Base-by-base conservation (phyloP, 1,140 invertebrate genomes). In the Heterodera schachtii region DNA sequence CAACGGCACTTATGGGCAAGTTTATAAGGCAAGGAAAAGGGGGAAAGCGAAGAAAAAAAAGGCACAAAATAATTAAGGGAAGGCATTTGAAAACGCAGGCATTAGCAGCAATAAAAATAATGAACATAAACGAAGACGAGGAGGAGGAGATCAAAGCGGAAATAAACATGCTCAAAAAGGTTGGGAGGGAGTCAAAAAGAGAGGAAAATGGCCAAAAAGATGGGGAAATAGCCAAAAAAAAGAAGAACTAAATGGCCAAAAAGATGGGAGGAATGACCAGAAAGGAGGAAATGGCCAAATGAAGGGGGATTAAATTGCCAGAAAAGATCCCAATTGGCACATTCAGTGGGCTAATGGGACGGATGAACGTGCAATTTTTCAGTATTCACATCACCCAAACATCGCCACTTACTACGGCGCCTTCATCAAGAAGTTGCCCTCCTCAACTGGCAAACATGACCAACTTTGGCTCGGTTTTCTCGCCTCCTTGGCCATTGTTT, bases 381-480 rank as follows among this genome's bases (percentile, higher is more conserved):
- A 97, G 93, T 98, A 96, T 92, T 92, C 96, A 99, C 97, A 98
- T 92, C 96, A 99, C 92, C 93, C 96, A 88, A 99, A 99, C 91
- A 99, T 99, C 90, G 98, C 98, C 80, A 99, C 97, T 77, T 99
- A 99, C 91, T 99, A 99, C 93, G 97, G 98, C 86, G 97, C 98
- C 86, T 99, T 99, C 91, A 98, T 99, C 77, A 98, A 98, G 91
- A 99, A 99, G 91, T 96, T 95, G 87, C 96, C 90, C 8, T 90
- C 89, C 5, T 87, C 95, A 71, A 95, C 97, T 3, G 97, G 97
- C 3, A 98, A 98, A 92, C 97, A 99, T 92, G 98, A 99, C 91
- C 97, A 99, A 90, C 92, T 99, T 79, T 88, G 93, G 93, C 76
- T 78, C 41, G 76, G 69, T 71, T 41, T 4, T 16, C 6, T 16